Conservation (phyloP, 1,140 invertebrate species). For the Lethocerus indicus region DNA sequence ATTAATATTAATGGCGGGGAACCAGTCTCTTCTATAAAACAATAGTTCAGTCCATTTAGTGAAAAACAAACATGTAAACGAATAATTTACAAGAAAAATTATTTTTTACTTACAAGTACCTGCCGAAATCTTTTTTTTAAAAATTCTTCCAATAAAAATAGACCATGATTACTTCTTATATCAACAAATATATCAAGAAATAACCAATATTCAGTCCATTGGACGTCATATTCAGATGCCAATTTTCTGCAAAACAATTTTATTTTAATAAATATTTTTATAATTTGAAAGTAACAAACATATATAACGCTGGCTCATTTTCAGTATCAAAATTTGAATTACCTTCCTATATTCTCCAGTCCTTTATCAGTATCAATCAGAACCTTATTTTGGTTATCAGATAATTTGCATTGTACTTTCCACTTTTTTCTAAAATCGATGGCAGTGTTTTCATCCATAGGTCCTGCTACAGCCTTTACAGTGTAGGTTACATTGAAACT, state of each 20-base stretch:
- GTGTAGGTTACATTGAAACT: too few relatives aligned
- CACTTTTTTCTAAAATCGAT: slow-evolving; percentile 52
- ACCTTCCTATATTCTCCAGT: slow-evolving; percentile 64
- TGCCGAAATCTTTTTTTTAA: too few relatives aligned
- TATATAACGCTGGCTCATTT: slow-evolving; percentile 1
- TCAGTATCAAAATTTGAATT: slow-evolving; percentile 13
- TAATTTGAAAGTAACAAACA: slow-evolving; percentile 1
- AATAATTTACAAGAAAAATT: too few relatives aligned
- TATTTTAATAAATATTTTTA: slow-evolving; percentile 4
- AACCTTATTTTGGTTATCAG: neutral
- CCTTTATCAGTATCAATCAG: slow-evolving; percentile 58
- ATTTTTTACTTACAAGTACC: too few relatives aligned
- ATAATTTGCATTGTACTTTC: slow-evolving; percentile 40
- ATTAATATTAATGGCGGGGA: too few relatives aligned
- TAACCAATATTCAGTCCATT: slow-evolving; percentile 85
- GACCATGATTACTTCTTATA: too few relatives aligned
- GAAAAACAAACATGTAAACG: too few relatives aligned
- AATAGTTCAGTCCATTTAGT: too few relatives aligned
- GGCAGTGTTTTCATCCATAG: slow-evolving; percentile 60
- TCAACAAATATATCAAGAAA: slow-evolving; percentile 63
- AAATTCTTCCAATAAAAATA: too few relatives aligned
- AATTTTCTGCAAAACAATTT: slow-evolving; percentile 35
- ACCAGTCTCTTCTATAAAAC: too few relatives aligned
- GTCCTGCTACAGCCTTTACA: slow-evolving; percentile 69
- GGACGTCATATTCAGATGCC: slow-evolving; percentile 52